phyloP scores from a whole-genome alignment of 2,113 vertebrate species.

The Hemichromis elongatus region DNA sequence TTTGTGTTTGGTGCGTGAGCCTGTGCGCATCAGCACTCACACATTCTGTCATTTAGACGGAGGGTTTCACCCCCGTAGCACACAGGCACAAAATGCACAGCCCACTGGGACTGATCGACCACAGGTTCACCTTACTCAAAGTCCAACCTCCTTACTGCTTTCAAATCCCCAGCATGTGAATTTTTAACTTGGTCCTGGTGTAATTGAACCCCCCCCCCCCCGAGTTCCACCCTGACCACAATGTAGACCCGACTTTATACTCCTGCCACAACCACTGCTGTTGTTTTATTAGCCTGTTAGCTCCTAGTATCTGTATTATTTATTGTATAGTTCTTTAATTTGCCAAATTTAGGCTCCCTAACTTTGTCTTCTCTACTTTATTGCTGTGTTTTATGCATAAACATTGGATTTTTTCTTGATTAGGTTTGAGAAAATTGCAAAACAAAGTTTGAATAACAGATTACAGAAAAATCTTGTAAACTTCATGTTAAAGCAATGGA shows the following conservation, averaged over 20 bases:
- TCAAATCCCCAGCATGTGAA: conserved; percentile 12
- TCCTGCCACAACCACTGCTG: neutral
- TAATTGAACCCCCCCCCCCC: conserved; percentile 14
- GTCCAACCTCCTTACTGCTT: neutral
- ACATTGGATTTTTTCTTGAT: neutral
- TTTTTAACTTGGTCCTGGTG: conserved; percentile 27
- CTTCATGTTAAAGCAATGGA: neutral
- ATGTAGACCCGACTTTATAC: neutral
- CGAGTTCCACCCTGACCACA: neutral
- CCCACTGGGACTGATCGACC: conserved; percentile 20
- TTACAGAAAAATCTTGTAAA: neutral
- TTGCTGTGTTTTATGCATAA: neutral
- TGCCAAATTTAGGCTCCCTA: neutral
- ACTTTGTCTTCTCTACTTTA: neutral
- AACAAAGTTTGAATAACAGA: neutral
- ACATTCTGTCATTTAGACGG: neutral
- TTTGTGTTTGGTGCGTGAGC: neutral
- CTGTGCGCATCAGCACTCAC: neutral
- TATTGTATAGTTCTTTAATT: neutral
- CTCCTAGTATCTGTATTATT: neutral
- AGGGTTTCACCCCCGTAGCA: neutral
- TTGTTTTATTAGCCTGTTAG: neutral
- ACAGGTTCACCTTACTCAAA: conserved; percentile 13
- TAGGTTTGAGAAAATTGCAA: neutral
- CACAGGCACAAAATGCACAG: neutral